These are phyloP conservation scores for Ptychadena robeensis DNA, from an alignment of 2,797 vertebrate genomes.

Conservation along the genomic window DNA sequence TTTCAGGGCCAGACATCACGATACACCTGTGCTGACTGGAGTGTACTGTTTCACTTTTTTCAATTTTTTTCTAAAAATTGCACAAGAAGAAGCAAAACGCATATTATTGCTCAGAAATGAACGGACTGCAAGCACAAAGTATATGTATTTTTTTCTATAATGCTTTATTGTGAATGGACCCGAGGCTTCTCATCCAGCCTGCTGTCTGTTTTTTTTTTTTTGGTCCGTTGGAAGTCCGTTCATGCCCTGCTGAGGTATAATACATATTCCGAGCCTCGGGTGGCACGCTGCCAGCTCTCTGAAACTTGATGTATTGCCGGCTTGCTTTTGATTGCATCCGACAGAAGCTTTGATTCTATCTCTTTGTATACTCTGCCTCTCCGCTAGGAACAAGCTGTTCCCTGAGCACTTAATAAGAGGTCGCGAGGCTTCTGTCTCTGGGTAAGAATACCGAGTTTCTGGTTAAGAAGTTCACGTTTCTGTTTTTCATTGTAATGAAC, in stretches of 20 bases:
- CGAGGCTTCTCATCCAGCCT: too few species aligned
- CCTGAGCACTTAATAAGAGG: not conserved
- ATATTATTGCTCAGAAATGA: too few species aligned
- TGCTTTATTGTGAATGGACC: too few species aligned
- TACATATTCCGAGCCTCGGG: not conserved
- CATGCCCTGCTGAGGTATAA: not conserved
- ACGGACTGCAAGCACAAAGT: too few species aligned
- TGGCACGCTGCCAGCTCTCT: not conserved
- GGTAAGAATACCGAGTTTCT: not conserved
- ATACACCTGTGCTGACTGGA: too few species aligned
- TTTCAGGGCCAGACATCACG: too few species aligned
- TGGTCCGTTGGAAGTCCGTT: too few species aligned
- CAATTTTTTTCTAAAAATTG: too few species aligned
- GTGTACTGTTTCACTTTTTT: too few species aligned
- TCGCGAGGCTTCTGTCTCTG: not conserved
- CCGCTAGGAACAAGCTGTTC: not conserved
- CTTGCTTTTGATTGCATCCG: not conserved
- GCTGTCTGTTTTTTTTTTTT: too few species aligned
- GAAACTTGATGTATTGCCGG: not conserved
- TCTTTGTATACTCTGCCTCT: not conserved
- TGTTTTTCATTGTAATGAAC: not conserved
- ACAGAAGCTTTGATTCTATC: not conserved
- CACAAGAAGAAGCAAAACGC: too few species aligned
- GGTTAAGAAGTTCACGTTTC: not conserved
- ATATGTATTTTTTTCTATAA: too few species aligned